Percentiles rank a stretch among this genome's conserved stretches.
These are phyloP conservation scores for Tribolium freemani DNA, from an alignment of 2,888 invertebrate genomes.

Conservation along the genomic window DNA sequence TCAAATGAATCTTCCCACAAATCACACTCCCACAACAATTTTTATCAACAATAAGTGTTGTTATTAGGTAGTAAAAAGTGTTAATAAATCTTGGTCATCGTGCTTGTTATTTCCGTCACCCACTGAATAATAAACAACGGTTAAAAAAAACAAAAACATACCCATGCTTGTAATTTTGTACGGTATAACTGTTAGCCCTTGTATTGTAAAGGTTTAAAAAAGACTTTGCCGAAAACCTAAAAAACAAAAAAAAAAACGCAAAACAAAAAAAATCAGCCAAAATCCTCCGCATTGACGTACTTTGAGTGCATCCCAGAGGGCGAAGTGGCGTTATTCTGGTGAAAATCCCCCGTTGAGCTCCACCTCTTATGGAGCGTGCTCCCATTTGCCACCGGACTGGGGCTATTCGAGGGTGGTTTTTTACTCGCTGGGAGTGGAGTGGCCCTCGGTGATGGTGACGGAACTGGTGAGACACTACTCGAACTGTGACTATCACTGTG, in stretches of 20 bases:
- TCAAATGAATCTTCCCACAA: slow-evolving; percentile 6
- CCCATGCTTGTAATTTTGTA: slow-evolving; percentile 78
- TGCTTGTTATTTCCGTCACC: too few relatives aligned
- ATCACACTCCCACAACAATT: slow-evolving; percentile 11
- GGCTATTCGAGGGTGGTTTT: slow-evolving; percentile 75
- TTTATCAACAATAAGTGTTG: not conserved
- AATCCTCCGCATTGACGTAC: slow-evolving; percentile 49
- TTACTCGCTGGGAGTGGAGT: slow-evolving; percentile 77
- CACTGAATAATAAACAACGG: not conserved
- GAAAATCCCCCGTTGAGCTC: slow-evolving; percentile 89
- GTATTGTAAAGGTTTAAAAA: slow-evolving; percentile 77
- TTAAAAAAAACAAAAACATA: slow-evolving; percentile 69
- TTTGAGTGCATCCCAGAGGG: slow-evolving; percentile 67
- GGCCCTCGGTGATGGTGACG: slow-evolving; percentile 81
- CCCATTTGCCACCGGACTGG: slow-evolving; percentile 72
- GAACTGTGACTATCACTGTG: slow-evolving; percentile 89
- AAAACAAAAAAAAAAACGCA: slow-evolving; percentile 64
- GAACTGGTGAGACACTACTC: slow-evolving; percentile 87
- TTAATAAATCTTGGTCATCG: slow-evolving; percentile 1
- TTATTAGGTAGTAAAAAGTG: not conserved
- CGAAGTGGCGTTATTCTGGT: slow-evolving; percentile 68
- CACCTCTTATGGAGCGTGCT: slow-evolving; percentile 75
- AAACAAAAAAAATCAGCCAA: slow-evolving; percentile 51
- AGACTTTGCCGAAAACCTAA: slow-evolving; percentile 81
- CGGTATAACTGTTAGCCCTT: slow-evolving; percentile 74